Evolutionary conservation across 2,797 vertebrate species (phyloP).

Genomic region (Amazona finschi): DNA sequence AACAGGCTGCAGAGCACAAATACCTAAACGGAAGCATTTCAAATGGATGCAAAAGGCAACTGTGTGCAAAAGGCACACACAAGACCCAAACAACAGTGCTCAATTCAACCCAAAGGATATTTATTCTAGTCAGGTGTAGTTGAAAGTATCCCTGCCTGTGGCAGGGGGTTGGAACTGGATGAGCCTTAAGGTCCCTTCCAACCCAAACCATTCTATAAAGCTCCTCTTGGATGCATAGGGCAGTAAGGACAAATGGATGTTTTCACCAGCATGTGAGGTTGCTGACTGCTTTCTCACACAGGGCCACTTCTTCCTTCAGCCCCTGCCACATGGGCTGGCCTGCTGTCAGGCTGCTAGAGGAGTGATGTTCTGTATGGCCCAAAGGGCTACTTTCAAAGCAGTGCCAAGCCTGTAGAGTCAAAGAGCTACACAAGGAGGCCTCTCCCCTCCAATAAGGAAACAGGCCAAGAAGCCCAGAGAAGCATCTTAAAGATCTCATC

Average conservation of each 20-base stretch:
- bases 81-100: neutral
- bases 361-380: neutral
- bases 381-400: neutral
- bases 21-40: neutral
- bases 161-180: neutral
- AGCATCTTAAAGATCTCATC: neutral
- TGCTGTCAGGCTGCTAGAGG: neutral
- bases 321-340: neutral
- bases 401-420: rapidly evolving
- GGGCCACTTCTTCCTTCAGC: neutral
- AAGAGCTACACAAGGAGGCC: neutral
- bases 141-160: neutral
- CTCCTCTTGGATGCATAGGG: neutral
- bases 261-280: neutral
- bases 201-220: neutral
- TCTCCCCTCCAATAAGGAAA: neutral
- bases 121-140: neutral
- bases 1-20: neutral
- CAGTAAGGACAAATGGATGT: neutral
- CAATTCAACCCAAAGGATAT: rapidly evolving
- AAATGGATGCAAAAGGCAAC: neutral
- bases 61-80: neutral
- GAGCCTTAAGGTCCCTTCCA: neutral
- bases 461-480: neutral
- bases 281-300: neutral